Base-by-base conservation (phyloP, 1,140 invertebrate genomes). In the Lutraria rhynchaena region DNA sequence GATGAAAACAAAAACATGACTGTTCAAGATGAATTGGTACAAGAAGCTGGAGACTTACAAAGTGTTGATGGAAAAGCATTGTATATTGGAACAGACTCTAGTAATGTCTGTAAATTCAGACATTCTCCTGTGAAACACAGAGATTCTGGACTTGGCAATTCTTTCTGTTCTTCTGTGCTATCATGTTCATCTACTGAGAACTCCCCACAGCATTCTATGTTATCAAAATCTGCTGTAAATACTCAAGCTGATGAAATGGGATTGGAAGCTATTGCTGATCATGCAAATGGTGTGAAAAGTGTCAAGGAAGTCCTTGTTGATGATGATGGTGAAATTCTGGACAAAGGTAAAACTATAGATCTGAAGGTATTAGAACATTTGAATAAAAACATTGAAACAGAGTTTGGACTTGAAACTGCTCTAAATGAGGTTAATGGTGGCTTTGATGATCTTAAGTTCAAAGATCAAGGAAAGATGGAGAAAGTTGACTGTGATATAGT, bases 131-230 rank as follows among this genome's bases (percentile, higher is more conserved):
- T 73, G 7, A 46, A 55, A 24, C 71, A 57, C 63, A 78, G 53
- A 11, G 75, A 78, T 69, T 78, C 75, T 69, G 75, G 75, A 5
- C 29, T 78, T 2, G 75, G 75, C 1, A 69, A 51, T 58, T 78
- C 75, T n/a, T 15, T 69, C 9, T 51, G 63, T 46, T 78, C 75
- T 27, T 49, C 75, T 27, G 35, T 33, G 1, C 33, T 65, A 9
- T 78, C 75, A n/a, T 13, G 33, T 29, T 67, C 63, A 24, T 67
- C 63, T 19, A 37, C 61, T 24, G 75, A 78, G 29, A 69, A 29
- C 35, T 78, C 75, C 19, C 75, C 75, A n/a, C 61, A 69, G 27
- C 75, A 78, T 69, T 24, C 35, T 13, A 70, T 15, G 4, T 29
- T 5, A 1, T 29, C 46, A 46, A 3, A 9, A 35, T 11, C 17